Base-by-base conservation (phyloP, 2,797 vertebrate genomes). In the Scleropages formosus region DNA sequence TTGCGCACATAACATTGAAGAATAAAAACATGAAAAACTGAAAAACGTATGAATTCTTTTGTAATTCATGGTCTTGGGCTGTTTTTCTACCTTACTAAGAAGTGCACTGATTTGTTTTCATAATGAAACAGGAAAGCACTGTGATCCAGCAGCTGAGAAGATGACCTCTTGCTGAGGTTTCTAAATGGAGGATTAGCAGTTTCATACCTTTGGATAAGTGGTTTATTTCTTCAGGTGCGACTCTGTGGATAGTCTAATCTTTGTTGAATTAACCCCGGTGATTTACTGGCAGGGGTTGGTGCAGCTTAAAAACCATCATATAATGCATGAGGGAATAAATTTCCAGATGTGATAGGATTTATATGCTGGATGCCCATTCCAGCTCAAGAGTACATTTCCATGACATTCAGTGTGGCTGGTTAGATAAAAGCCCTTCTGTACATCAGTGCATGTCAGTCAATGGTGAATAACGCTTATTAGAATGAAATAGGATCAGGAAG, bases 171-270 rank as follows among this genome's bases (percentile, higher is more conserved):
- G n/a, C 44, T 76, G 68, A 83, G 74, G 76, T 81, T 62, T 73
- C 39, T 66, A 70, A 75, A 26, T 73, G 71, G 78, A 74, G 68
- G 80, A 82, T 84, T 84, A 82, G 73, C 27, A 13, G 58, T 73
- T 51, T 64, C 74, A 61, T 79, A 26, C 77, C 61, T 56, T 63
- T 1, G 49, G 10, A 22, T 81, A 80, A 84, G 78, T 81, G 77
- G 78, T 82, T 82, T 80, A 82, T n/a, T 7, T 59, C 65, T 18
- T 72, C 72, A 67, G 77, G 74, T 75, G 75, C 75, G 70, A 53
- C 13, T 72, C 62, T 26, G 73, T 71, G 62, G 70, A 67, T 61
- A 13, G 47, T 66, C 53, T 81, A 79, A 80, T 79, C 80, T 79
- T 75, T 27, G 39, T 26, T 27, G 62, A 39, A 6, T 39, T 81